Percentiles rank a stretch among this genome's conserved stretches.
These are phyloP conservation scores for Taphrorychus bicolor DNA, from an alignment of 2,888 invertebrate genomes.

Conservation along the genomic window DNA sequence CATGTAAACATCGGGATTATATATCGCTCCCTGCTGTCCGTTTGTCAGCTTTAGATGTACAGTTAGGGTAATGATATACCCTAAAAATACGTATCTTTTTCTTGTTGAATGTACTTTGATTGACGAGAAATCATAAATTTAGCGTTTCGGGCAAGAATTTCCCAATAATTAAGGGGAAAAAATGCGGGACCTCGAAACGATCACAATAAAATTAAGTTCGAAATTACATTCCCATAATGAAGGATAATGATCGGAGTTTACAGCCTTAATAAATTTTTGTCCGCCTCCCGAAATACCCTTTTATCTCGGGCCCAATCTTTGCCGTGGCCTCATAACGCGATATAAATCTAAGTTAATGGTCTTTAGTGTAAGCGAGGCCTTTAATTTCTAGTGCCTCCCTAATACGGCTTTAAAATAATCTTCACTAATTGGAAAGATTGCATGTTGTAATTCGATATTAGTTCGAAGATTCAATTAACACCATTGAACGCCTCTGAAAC, in stretches of 20 bases:
- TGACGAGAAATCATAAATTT: background rate
- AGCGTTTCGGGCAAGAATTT: too few relatives aligned
- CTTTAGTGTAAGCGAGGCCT: conserved; percentile 39
- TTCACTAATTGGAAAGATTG: conserved; percentile 19
- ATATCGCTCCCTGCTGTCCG: too few relatives aligned
- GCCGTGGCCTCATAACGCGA: conserved; percentile 39
- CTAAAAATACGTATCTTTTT: too few relatives aligned
- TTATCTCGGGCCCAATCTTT: conserved; percentile 38
- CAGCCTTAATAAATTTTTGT: conserved; percentile 38
- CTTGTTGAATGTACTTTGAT: too few relatives aligned
- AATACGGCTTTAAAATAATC: conserved; percentile 33
- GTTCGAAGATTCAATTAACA: too few relatives aligned
- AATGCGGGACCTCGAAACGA: background rate
- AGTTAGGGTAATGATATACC: too few relatives aligned
- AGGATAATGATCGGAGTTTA: conserved; percentile 38
- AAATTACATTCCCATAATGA: conserved; percentile 38
- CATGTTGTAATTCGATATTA: conserved; percentile 6
- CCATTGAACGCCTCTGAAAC: too few relatives aligned
- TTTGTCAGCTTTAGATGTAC: too few relatives aligned
- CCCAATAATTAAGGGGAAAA: background rate
- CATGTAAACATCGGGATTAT: too few relatives aligned
- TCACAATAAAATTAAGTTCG: conserved; percentile 33
- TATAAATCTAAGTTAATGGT: conserved; percentile 41
- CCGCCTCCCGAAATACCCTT: conserved; percentile 30
- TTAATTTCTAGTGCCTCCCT: conserved; percentile 17